Conservation (phyloP, 2,113 vertebrate genomes). For the Cyanoderma ruficeps region DNA sequence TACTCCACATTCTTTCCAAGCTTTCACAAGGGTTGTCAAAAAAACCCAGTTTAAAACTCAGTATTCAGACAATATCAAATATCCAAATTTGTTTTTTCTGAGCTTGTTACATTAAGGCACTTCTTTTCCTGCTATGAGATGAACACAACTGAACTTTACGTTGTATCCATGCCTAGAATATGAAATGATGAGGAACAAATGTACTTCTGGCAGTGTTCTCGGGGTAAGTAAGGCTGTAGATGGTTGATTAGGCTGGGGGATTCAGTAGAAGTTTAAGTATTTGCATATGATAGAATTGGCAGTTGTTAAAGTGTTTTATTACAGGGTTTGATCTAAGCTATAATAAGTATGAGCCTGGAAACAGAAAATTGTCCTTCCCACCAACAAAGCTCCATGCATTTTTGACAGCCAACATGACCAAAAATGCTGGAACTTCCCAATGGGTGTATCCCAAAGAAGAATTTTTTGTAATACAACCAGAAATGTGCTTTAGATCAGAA, state of each 20-base stretch:
- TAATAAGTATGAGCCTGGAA: neutral
- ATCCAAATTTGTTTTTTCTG: neutral
- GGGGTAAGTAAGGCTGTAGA: neutral
- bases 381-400: neutral
- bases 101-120: neutral
- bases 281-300: neutral
- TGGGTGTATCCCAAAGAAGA: conserved; percentile 9
- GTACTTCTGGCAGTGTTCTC: neutral
- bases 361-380: neutral
- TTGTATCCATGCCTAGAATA: neutral
- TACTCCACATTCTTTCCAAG: neutral
- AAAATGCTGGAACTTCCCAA: conserved; percentile 1
- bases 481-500: conserved; percentile 23
- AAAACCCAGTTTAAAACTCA: neutral
- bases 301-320: neutral
- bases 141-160: neutral
- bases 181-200: conserved; percentile 4
- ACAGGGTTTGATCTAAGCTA: conserved; percentile 24
- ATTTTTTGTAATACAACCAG: neutral
- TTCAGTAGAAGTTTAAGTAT: conserved; percentile 1
- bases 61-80: neutral
- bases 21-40: neutral
- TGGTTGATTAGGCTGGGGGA: neutral
- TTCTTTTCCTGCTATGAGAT: neutral
- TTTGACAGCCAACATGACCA: conserved; percentile 34